Evolutionary conservation across 1,140 invertebrate species (phyloP).

Genomic region (Hyphantria cunea): DNA sequence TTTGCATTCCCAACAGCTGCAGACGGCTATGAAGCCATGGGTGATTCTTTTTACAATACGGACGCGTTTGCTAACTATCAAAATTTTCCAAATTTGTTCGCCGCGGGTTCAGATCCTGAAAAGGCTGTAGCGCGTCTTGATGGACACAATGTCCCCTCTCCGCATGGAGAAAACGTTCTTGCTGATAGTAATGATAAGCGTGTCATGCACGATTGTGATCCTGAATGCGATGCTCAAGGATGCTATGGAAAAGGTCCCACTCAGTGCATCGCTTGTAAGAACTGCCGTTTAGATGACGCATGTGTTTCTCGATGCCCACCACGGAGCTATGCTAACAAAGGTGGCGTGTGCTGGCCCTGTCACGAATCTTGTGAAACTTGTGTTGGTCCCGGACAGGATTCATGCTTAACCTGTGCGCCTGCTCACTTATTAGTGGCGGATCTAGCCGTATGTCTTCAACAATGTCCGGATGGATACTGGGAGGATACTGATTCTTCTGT

Average conservation of each 20-base stretch:
- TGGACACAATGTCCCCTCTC: conserved; percentile 83
- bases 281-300: conserved; percentile 89
- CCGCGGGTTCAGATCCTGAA: conserved; percentile 86
- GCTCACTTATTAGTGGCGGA: conserved; percentile 90
- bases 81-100: conserved; percentile 87
- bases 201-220: conserved; percentile 89
- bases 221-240: conserved; percentile 90
- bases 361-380: conserved; percentile 93
- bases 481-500: conserved; percentile 88
- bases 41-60: conserved; percentile 84
- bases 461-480: conserved; percentile 93
- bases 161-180: conserved; percentile 81
- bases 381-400: conserved; percentile 91
- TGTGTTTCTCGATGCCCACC: conserved; percentile 91
- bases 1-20: conserved; percentile 80
- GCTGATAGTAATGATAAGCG: conserved; percentile 83
- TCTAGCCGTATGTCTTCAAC: conserved; percentile 90
- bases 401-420: conserved; percentile 90
- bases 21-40: conserved; percentile 71
- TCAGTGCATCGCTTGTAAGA: conserved; percentile 90
- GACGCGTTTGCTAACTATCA: conserved; percentile 85
- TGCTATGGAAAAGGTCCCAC: conserved; percentile 91
- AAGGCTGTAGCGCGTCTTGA: conserved; percentile 86
- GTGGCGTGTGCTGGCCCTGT: conserved; percentile 90
- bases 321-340: conserved; percentile 89